Evolutionary conservation across 2,888 invertebrate genomes (phyloP).

Genomic region (Campoletis raptor): DNA sequence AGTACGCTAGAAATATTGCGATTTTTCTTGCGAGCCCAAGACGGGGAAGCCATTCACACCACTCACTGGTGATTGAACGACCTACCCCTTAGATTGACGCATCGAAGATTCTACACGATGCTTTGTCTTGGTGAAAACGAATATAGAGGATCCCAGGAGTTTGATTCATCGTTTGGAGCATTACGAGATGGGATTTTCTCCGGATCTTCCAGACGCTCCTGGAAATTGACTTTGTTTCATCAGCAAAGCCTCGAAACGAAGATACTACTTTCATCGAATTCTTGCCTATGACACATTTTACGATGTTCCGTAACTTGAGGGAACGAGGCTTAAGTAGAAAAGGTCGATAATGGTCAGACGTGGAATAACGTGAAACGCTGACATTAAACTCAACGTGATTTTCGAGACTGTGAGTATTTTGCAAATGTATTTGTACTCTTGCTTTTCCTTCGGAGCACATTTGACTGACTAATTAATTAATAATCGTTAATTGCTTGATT

Average conservation of each 20-base stretch:
- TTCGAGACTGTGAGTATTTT: neutral
- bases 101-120: constrained; percentile 40
- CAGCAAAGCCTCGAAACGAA: neutral
- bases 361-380: neutral
- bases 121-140: constrained; percentile 22
- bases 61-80: constrained; percentile 60
- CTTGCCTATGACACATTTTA: neutral
- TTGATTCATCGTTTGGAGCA: constrained; percentile 59
- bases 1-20: constrained; percentile 37
- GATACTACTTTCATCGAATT: constrained; percentile 13
- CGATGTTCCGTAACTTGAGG: neutral
- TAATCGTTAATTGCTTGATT: neutral
- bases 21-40: constrained; percentile 48
- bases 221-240: constrained; percentile 41
- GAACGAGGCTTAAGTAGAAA: constrained; percentile 18
- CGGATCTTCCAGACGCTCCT: constrained; percentile 2
- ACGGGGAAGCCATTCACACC: constrained; percentile 44
- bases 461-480: neutral
- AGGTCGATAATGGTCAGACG: constrained; percentile 39
- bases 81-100: constrained; percentile 30
- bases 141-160: constrained; percentile 25
- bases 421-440: neutral
- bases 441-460: neutral
- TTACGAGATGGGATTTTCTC: constrained; percentile 57
- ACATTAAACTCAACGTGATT: neutral